phyloP scores from a whole-genome alignment of 2,888 invertebrate species.

The Leucania comma region DNA sequence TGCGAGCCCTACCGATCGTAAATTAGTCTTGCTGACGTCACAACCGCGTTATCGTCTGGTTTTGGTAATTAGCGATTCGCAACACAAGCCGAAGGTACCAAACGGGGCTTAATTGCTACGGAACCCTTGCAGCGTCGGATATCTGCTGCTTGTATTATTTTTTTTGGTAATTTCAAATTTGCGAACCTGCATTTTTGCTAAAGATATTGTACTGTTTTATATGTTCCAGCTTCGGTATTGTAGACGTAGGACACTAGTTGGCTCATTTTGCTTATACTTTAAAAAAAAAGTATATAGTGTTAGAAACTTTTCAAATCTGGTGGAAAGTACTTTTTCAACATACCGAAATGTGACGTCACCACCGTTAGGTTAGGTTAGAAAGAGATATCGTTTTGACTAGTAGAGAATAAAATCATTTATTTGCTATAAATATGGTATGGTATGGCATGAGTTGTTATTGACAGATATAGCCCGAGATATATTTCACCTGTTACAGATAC shows the following conservation, averaged over 20 bases:
- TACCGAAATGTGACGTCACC: too few species aligned
- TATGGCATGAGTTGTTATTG: too few species aligned
- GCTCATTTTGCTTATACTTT: too few species aligned
- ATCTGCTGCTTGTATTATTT: slow-evolving; percentile 29
- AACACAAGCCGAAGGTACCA: slow-evolving; percentile 74
- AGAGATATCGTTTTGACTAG: too few species aligned
- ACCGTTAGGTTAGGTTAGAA: too few species aligned
- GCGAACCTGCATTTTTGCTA: slow-evolving; percentile 4
- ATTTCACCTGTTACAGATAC: too few species aligned
- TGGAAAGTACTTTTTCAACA: too few species aligned
- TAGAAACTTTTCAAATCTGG: too few species aligned
- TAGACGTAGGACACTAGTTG: background rate
- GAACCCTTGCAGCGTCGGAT: slow-evolving; percentile 72
- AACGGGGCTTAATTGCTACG: slow-evolving; percentile 79
- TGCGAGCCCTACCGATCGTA: slow-evolving; percentile 55
- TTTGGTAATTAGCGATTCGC: slow-evolving; percentile 87
- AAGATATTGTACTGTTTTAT: background rate
- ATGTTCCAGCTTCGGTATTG: background rate
- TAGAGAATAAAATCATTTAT: too few species aligned
- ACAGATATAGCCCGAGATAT: too few species aligned
- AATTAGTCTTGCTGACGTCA: slow-evolving; percentile 76
- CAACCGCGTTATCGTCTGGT: slow-evolving; percentile 75
- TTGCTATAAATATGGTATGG: too few species aligned
- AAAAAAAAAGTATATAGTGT: too few species aligned
- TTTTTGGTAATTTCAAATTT: slow-evolving; percentile 32